Conservation (phyloP, 2,797 vertebrate genomes). For the Pipistrellus pygmaeus region DNA sequence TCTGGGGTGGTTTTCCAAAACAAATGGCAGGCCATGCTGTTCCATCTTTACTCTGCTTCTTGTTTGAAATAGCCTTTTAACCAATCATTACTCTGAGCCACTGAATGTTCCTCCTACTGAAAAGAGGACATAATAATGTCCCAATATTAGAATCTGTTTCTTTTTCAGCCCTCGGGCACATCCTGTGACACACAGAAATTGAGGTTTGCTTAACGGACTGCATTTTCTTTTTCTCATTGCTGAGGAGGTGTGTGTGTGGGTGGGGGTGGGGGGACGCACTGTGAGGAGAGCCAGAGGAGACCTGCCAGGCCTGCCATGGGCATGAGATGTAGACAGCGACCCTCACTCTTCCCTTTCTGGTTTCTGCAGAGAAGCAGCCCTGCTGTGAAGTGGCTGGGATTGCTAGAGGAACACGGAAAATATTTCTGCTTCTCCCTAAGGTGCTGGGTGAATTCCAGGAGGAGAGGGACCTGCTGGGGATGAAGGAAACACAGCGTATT, state of each 20-base stretch:
- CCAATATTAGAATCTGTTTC: background rate
- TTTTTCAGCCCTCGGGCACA: background rate
- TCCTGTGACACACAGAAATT: background rate
- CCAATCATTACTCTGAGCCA: background rate
- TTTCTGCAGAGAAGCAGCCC: background rate
- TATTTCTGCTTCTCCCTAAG: background rate
- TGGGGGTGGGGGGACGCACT: too few relatives aligned
- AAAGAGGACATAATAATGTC: background rate
- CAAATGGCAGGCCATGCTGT: background rate
- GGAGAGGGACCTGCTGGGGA: background rate
- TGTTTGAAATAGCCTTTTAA: background rate
- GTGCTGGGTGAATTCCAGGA: background rate
- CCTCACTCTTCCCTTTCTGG: background rate
- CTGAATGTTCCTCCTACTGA: background rate
- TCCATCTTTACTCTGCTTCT: slow-evolving; percentile 15
- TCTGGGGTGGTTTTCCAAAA: background rate
- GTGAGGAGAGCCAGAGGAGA: background rate
- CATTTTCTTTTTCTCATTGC: background rate
- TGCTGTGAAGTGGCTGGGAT: background rate
- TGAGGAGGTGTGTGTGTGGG: too few relatives aligned
- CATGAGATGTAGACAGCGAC: background rate
- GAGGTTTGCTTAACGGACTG: background rate
- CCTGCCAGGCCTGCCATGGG: too few relatives aligned
- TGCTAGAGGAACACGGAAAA: background rate
- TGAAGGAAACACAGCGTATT: background rate